These are phyloP conservation scores for Asbolus verrucosus DNA, from an alignment of 1,140 invertebrate species.

Conservation along the genomic window DNA sequence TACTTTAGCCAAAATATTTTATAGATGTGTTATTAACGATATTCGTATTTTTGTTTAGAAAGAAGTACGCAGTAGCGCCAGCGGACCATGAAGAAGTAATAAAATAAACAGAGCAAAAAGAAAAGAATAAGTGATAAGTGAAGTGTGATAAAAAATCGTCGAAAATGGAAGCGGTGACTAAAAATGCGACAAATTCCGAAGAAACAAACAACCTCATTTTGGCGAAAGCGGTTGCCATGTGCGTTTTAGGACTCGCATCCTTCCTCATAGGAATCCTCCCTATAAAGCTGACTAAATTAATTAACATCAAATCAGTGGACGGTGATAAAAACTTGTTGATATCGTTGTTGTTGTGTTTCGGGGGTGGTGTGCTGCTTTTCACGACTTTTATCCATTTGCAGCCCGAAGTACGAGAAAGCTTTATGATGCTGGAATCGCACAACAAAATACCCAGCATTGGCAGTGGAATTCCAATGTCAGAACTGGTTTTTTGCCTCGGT, in stretches of 20 bases:
- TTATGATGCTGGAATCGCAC: conserved; percentile 64
- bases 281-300: conserved; percentile 68
- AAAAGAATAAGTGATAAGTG: conserved; percentile 9
- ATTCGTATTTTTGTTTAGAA: neutral
- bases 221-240: conserved; percentile 79
- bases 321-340: conserved; percentile 67
- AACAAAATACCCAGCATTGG: conserved; percentile 63
- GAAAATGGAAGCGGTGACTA: conserved; percentile 40
- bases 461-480: conserved; percentile 70
- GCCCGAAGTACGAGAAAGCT: conserved; percentile 77
- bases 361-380: conserved; percentile 83
- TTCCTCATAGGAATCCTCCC: conserved; percentile 78
- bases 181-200: conserved; percentile 29
- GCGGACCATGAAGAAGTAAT: neutral
- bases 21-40: neutral
- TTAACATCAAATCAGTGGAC: conserved; percentile 61
- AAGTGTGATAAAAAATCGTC: conserved; percentile 13
- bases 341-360: conserved; percentile 78
- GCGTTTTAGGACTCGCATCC: conserved; percentile 75
- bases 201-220: conserved; percentile 58
- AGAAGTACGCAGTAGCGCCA: neutral
- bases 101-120: conserved; percentile 5
- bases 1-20: no score
- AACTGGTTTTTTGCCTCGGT: conserved; percentile 76
- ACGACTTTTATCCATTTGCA: conserved; percentile 83